Conservation (phyloP, 2,888 invertebrate species). For the Limenitis arthemis region DNA sequence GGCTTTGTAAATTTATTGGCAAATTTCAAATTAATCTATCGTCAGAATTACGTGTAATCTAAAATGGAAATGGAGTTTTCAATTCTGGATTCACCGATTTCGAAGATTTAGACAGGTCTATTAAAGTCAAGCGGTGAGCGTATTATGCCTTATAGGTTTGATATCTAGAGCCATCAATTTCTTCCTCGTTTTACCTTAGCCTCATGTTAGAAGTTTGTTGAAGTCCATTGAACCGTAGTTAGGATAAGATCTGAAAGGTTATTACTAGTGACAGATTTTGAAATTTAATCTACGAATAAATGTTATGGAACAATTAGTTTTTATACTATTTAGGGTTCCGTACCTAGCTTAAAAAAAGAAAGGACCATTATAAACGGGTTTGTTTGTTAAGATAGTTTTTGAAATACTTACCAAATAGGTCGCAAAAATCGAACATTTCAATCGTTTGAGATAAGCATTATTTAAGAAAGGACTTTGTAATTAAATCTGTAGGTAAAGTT, state of each 20-base stretch:
- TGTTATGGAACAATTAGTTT: too few species aligned
- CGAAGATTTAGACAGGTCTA: conserved; percentile 16
- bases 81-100: conserved; percentile 8
- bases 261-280: conserved; percentile 19
- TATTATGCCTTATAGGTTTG: conserved; percentile 12
- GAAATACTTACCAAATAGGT: too few species aligned
- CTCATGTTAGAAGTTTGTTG: conserved; percentile 26
- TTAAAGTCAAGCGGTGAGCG: conserved; percentile 16
- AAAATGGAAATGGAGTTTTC: conserved; percentile 12
- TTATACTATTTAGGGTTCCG: too few species aligned
- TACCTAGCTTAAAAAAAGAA: too few species aligned
- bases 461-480: not conserved
- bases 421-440: not conserved
- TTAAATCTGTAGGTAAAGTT: conserved; percentile 7
- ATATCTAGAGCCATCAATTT: conserved; percentile 13
- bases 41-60: conserved; percentile 7
- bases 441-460: not conserved
- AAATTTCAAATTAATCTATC: not conserved
- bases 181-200: conserved; percentile 9
- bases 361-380: too few species aligned
- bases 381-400: too few species aligned
- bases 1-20: too few species aligned
- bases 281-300: conserved; percentile 19
- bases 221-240: conserved; percentile 27
- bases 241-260: conserved; percentile 23